These are phyloP conservation scores for Botia almorhae DNA, from an alignment of 2,797 vertebrate genomes.

Conservation along the genomic window DNA sequence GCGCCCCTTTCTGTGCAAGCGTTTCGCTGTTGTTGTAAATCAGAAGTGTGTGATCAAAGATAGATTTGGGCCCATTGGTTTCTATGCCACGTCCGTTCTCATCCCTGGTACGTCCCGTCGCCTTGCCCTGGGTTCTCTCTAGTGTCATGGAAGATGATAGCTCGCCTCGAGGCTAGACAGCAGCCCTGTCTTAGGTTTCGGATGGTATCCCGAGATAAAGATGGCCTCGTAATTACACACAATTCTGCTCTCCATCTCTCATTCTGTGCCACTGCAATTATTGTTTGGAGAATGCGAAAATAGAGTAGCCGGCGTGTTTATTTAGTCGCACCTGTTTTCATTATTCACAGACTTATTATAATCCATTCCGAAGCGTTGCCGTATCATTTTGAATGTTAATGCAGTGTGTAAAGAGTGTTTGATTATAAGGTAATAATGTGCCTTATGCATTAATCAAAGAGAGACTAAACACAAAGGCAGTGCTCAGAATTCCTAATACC, in stretches of 20 bases:
- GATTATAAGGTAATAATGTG: slow-evolving; percentile 35
- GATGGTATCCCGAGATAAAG: slow-evolving; percentile 64
- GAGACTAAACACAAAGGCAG: slow-evolving; percentile 31
- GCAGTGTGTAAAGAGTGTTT: slow-evolving; percentile 8
- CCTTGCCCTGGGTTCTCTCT: slow-evolving; percentile 56
- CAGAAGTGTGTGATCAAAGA: slow-evolving; percentile 69
- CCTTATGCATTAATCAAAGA: slow-evolving; percentile 41
- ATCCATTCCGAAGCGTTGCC: slow-evolving; percentile 16
- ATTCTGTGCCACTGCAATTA: not conserved
- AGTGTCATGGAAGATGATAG: slow-evolving; percentile 73
- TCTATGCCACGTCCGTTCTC: slow-evolving; percentile 52
- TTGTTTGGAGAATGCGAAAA: slow-evolving; percentile 1
- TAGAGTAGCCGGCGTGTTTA: slow-evolving; percentile 6
- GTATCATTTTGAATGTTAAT: slow-evolving; percentile 31
- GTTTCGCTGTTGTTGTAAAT: slow-evolving; percentile 57
- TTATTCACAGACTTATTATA: slow-evolving; percentile 22
- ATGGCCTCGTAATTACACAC: slow-evolving; percentile 52
- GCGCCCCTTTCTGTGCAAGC: slow-evolving; percentile 28
- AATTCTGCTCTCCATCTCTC: slow-evolving; percentile 57
- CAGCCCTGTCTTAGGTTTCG: slow-evolving; percentile 60
- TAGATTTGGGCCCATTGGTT: slow-evolving; percentile 58
- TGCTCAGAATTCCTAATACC: slow-evolving; percentile 18
- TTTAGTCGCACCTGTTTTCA: slow-evolving; percentile 1
- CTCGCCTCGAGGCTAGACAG: slow-evolving; percentile 67
- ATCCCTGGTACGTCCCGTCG: slow-evolving; percentile 41